Evolutionary conservation across 2,888 invertebrate genomes (phyloP), one percentile per base, ranked within the genome.

Genomic region (Patella ulyssiponensis): DNA sequence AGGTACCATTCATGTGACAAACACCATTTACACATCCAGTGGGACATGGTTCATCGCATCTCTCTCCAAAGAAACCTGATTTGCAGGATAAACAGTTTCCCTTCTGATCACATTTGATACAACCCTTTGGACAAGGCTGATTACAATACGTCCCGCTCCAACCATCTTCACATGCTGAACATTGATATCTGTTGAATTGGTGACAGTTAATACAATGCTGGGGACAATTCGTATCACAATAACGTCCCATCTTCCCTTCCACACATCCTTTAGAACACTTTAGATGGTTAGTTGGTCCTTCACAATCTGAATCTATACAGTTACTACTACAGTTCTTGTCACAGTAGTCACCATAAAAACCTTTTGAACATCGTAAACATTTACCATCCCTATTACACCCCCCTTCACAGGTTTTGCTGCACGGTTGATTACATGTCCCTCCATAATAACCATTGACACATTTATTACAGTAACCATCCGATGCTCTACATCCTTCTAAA

Each of bases 61-160:
- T 58, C 1, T 52, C 52, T 12, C 86, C 86, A 77, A 81, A 84
- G 71, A 72, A 80, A 11, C 80, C 80, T 20, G 82, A 73, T 64
- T 81, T 76, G 77, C 84, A 84, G 12, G 70, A 73, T 2, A 76
- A 58, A 77, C 86, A 84, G 14, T 54, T 70, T 53, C 81, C 76
- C 23, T 15, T 69, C 20, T 64, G 70, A 23, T 70, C 71, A 80
- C 27, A 75, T 70, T 15, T 71, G 33, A 70, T 20, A 70, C 75
- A 80, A 82, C 70, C 77, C 71, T 23, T 69, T 27, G 15, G 64
- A 52, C 69, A 82, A 44, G 1, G 44, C 44, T 44, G 5, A 4
- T 4, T 1, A 44, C 44, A 44, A 44, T 44, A 44, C 7, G 44
- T 44, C 9, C 44, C 44, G 0, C 44, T 9, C 44, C 44, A 44